These are phyloP conservation scores for Leucoraja erinaceus DNA, from an alignment of 2,113 vertebrate genomes.

Conservation along the genomic window DNA sequence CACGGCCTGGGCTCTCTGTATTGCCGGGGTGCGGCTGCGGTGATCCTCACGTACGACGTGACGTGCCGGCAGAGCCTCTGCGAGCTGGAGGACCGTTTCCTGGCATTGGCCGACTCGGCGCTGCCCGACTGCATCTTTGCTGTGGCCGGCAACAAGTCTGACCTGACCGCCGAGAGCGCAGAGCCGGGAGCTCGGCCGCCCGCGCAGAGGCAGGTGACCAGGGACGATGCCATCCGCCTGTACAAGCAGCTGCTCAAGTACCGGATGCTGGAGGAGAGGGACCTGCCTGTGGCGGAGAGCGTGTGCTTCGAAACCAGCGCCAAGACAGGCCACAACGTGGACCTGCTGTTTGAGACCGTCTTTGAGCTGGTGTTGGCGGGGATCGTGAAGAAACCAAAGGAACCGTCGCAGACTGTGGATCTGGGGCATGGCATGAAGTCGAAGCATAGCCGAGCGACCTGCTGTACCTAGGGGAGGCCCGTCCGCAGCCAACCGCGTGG, in stretches of 20 bases:
- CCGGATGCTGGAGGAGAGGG: conserved; percentile 76
- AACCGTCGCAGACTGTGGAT: conserved; percentile 67
- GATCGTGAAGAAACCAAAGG: conserved; percentile 71
- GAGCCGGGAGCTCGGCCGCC: conserved; percentile 40
- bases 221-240: conserved; percentile 71
- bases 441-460: conserved; percentile 53
- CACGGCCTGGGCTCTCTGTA: conserved; percentile 96
- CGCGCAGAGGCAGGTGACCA: conserved; percentile 63
- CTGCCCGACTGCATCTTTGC: conserved; percentile 83
- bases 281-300: conserved; percentile 70
- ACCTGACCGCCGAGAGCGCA: conserved; percentile 64
- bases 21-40: conserved; percentile 78
- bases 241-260: conserved; percentile 81
- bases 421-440: conserved; percentile 59
- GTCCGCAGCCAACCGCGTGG: too few relatives aligned
- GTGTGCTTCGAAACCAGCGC: conserved; percentile 97
- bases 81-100: conserved; percentile 88
- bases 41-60: conserved; percentile 88
- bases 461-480: conserved; percentile 53
- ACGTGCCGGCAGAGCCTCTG: conserved; percentile 78
- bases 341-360: conserved; percentile 79
- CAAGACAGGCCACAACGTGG: conserved; percentile 85
- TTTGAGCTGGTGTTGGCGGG: conserved; percentile 82
- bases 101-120: conserved; percentile 84
- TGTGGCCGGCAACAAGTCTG: conserved; percentile 88